These are phyloP conservation scores for Lepidurus packardi DNA, from an alignment of 1,140 invertebrate genomes.

Conservation along the genomic window DNA sequence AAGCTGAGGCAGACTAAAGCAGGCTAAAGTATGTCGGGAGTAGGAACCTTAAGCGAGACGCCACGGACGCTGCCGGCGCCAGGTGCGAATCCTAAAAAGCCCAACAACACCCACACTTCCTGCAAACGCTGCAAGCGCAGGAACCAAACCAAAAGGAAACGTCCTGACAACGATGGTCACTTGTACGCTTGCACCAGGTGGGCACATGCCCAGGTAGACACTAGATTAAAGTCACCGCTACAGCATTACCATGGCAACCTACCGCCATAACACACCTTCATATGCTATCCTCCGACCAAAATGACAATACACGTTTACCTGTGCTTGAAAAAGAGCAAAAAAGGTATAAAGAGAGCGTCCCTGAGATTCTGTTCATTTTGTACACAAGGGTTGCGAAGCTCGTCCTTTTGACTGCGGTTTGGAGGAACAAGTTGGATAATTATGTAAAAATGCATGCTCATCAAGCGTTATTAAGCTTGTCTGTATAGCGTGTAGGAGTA, in stretches of 20 bases:
- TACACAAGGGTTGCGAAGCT: no score
- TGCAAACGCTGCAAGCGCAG: neutral
- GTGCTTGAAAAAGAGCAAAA: no score
- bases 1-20: neutral
- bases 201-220: neutral
- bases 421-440: no score
- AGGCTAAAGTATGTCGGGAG: neutral
- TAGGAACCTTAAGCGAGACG: neutral
- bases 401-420: no score
- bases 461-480: no score
- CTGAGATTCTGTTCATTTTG: neutral
- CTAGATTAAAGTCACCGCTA: neutral
- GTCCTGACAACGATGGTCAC: neutral
- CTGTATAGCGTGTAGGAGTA: no score
- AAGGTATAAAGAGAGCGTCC: neutral
- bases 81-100: neutral
- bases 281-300: neutral
- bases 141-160: neutral
- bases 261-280: neutral
- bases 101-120: neutral
- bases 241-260: neutral
- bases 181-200: neutral
- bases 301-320: neutral
- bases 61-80: slow-evolving; percentile 10
- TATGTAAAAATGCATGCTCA: no score